phyloP scores from a whole-genome alignment of 2,113 vertebrate species.

The Jaculus jaculus region DNA sequence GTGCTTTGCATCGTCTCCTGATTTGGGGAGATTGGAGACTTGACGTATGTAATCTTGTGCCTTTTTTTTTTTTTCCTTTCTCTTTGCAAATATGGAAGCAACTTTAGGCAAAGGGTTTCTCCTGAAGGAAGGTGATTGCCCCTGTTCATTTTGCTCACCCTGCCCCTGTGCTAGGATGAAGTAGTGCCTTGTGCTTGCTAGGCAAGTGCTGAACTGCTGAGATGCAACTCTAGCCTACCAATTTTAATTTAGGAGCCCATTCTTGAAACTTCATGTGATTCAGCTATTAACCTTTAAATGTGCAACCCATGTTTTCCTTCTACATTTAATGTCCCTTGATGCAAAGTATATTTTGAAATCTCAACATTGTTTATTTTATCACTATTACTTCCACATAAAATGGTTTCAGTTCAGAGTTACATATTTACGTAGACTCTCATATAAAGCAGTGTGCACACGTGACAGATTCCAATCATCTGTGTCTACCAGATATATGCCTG shows the following conservation, averaged over 20 bases:
- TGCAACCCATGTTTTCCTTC: not conserved
- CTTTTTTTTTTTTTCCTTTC: not conserved
- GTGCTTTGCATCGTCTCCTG: accelerated
- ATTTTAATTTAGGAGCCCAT: not conserved
- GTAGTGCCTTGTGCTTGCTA: not conserved
- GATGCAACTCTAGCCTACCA: not conserved
- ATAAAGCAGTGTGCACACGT: accelerated
- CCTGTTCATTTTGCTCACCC: not conserved
- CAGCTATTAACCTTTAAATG: not conserved
- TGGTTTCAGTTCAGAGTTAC: not conserved
- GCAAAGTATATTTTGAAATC: not conserved
- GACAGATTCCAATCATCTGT: not conserved
- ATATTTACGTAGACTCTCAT: accelerated
- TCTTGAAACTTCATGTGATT: not conserved
- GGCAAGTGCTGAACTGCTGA: not conserved
- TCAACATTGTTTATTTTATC: accelerated
- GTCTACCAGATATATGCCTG: slow-evolving; percentile 92
- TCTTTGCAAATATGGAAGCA: not conserved
- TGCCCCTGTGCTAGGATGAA: not conserved
- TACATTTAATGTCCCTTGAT: not conserved
- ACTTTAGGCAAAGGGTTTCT: not conserved
- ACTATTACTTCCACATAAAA: not conserved
- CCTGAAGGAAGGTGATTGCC: accelerated
- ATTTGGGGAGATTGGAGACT: accelerated
- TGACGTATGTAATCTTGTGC: not conserved